Evolutionary conservation across 2,888 invertebrate genomes (phyloP).

Genomic region (Hydropsyche betteni): DNA sequence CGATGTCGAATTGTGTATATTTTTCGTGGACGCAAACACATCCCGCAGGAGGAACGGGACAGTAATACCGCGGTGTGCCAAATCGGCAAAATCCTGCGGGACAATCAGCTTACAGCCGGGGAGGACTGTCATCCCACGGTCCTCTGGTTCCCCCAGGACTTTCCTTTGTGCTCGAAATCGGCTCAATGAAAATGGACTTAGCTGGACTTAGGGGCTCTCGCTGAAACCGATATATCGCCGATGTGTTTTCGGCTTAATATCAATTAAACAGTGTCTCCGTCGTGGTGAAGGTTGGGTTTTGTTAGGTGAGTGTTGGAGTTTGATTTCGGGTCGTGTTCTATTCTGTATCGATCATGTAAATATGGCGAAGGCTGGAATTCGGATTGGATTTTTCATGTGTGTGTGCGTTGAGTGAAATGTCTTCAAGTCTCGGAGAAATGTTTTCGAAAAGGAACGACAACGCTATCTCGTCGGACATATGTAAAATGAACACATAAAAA

Average conservation of each 20-base stretch:
- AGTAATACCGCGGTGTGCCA: conserved; percentile 36
- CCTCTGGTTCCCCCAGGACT: no score
- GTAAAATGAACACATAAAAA: conserved; percentile 33
- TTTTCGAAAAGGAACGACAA: background rate
- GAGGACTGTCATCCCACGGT: conserved; percentile 8
- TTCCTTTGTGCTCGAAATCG: conserved; percentile 22
- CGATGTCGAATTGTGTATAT: no score
- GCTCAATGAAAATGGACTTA: conserved; percentile 50
- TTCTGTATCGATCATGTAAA: no score
- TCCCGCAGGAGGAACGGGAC: no score
- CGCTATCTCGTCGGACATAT: conserved; percentile 13
- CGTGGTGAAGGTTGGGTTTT: no score
- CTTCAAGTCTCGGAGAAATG: background rate
- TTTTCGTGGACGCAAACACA: no score
- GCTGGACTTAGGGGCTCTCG: conserved; percentile 29
- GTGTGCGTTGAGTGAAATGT: background rate
- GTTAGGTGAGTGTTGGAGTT: no score
- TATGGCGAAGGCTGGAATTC: no score
- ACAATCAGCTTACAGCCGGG: conserved; percentile 44
- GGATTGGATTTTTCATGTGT: no score
- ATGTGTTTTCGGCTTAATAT: conserved; percentile 8
- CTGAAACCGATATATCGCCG: conserved; percentile 1
- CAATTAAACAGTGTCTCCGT: no score
- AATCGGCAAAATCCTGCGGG: conserved; percentile 45
- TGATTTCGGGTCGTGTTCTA: no score